phyloP scores from a whole-genome alignment of 2,113 vertebrate species.

The Nesospiza acunhae region DNA sequence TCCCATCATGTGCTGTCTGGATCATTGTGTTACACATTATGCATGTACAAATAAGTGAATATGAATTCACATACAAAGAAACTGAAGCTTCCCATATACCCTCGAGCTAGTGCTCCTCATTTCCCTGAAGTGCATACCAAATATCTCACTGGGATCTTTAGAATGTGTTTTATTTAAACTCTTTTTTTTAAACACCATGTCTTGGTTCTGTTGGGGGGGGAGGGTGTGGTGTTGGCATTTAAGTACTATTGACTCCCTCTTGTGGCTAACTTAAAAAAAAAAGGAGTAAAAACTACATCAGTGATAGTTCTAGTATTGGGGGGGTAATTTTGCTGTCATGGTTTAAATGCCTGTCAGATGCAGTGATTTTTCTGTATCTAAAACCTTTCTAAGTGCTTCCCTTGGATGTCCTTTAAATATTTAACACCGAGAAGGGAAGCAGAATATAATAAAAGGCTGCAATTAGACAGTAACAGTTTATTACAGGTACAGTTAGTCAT shows the following conservation, averaged over 20 bases:
- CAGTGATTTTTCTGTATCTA: not conserved
- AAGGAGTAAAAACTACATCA: not conserved
- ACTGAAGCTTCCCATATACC: not conserved
- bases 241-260: conserved; percentile 23
- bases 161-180: not conserved
- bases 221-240: not conserved
- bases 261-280: not conserved
- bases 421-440: not conserved
- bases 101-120: not conserved
- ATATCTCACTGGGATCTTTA: not conserved
- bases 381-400: not conserved
- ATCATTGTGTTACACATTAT: not conserved
- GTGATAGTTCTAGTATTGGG: not conserved
- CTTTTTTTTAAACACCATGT: not conserved
- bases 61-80: not conserved
- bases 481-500: not conserved
- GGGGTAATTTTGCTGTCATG: not conserved
- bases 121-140: not conserved
- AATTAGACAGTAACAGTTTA: not conserved
- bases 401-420: not conserved
- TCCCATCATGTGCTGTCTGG: too few relatives aligned
- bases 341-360: not conserved
- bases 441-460: not conserved
- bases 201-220: not conserved
- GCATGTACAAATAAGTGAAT: fast-evolving